These are phyloP conservation scores for Drosophila asahinai DNA, from an alignment of 1,140 invertebrate species.

Conservation along the genomic window DNA sequence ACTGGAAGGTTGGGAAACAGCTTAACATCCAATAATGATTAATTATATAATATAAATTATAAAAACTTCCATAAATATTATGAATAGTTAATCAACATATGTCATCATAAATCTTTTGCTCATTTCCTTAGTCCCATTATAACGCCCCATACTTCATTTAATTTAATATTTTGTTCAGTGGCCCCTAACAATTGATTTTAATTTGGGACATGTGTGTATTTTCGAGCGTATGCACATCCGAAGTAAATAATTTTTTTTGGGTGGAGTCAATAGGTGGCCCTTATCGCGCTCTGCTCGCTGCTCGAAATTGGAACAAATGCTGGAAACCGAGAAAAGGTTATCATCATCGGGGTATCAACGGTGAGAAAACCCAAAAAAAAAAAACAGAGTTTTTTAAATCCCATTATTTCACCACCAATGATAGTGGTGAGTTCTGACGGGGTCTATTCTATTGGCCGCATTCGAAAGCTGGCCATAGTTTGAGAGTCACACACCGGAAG, in stretches of 20 bases:
- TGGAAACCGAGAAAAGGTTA: slow-evolving; percentile 26
- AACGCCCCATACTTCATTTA: neutral
- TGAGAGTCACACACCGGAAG: slow-evolving; percentile 15
- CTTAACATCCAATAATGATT: too few species aligned
- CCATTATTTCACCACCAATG: slow-evolving; percentile 12
- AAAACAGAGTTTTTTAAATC: slow-evolving; percentile 5
- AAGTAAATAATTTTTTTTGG: slow-evolving; percentile 9
- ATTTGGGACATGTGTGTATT: slow-evolving; percentile 9
- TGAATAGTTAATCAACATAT: neutral
- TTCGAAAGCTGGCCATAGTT: slow-evolving; percentile 35
- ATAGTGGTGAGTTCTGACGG: neutral
- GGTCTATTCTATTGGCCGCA: slow-evolving; percentile 7
- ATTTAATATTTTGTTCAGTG: slow-evolving; percentile 10
- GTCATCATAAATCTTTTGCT: too few species aligned
- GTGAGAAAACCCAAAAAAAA: slow-evolving; percentile 10
- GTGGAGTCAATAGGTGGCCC: slow-evolving; percentile 22
- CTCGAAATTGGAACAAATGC: slow-evolving; percentile 34
- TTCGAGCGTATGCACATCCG: too few species aligned
- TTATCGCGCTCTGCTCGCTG: slow-evolving; percentile 15
- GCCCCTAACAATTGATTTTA: neutral
- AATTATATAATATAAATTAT: too few species aligned
- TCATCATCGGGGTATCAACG: slow-evolving; percentile 14
- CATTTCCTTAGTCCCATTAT: neutral
- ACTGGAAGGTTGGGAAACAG: too few species aligned
- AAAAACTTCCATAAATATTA: neutral